These are phyloP conservation scores for Myiotriccus ornatus DNA, from an alignment of 2,797 vertebrate genomes.

Conservation along the genomic window DNA sequence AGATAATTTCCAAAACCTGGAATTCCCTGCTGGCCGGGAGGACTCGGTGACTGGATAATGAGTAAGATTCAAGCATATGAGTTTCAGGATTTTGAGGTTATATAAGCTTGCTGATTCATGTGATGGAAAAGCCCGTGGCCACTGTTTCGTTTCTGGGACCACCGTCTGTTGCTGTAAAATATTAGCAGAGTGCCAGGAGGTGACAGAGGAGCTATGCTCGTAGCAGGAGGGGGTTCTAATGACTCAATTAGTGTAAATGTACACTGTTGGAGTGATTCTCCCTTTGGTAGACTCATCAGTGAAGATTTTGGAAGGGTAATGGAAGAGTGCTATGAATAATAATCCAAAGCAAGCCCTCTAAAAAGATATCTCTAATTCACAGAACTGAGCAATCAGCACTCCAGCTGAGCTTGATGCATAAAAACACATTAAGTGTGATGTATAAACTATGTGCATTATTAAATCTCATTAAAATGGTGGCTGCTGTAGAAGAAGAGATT, in stretches of 20 bases:
- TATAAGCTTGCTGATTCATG: neutral
- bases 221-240: neutral
- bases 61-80: neutral
- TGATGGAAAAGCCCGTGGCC: neutral
- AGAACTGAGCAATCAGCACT: neutral
- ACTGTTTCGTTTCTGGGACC: neutral
- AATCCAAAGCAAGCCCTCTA: neutral
- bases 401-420: neutral
- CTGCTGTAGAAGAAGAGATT: neutral
- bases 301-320: neutral
- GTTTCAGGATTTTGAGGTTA: neutral
- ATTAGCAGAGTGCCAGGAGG: neutral
- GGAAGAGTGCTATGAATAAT: neutral
- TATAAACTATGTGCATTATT: neutral
- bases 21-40: neutral
- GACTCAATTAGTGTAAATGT: neutral
- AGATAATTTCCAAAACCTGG: neutral
- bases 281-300: neutral
- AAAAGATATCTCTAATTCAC: neutral
- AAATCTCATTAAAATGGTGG: neutral
- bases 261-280: neutral
- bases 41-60: neutral
- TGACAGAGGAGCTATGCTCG: neutral
- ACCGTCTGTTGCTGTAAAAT: neutral
- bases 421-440: neutral